These are phyloP conservation scores for Todiramphus chloris DNA, from an alignment of 2,113 vertebrate species.

Conservation along the genomic window DNA sequence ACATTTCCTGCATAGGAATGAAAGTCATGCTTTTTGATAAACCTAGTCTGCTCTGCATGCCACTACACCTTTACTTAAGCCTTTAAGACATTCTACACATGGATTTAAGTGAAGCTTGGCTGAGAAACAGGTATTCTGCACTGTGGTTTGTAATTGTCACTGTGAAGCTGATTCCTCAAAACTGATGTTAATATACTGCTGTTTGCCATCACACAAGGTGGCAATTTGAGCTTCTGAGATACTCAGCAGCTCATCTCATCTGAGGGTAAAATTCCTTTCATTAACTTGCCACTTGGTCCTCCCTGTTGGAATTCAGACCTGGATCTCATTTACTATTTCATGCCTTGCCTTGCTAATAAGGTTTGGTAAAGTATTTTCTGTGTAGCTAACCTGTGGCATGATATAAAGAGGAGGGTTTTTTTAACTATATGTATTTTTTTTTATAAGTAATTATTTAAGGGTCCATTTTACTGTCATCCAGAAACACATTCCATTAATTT, in stretches of 20 bases:
- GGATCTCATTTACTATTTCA: not conserved
- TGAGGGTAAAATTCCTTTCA: not conserved
- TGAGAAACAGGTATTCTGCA: not conserved
- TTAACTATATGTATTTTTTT: not conserved
- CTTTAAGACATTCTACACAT: not conserved
- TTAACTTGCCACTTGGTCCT: not conserved
- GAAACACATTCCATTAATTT: not conserved
- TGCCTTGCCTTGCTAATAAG: not conserved
- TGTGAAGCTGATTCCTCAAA: not conserved
- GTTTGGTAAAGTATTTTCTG: conserved; percentile 3
- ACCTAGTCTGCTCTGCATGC: not conserved
- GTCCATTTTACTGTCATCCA: not conserved
- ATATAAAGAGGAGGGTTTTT: not conserved
- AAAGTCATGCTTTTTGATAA: not conserved
- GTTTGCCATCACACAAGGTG: not conserved
- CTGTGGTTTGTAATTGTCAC: not conserved
- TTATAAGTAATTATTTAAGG: not conserved
- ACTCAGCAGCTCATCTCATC: not conserved
- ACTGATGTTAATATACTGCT: not conserved
- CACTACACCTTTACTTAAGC: not conserved
- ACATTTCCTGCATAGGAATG: not conserved
- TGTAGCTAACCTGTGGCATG: not conserved
- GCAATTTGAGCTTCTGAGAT: not conserved
- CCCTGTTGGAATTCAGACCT: not conserved
- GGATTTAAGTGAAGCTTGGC: not conserved